Percentiles rank a stretch among this genome's conserved stretches.
phyloP scores from a whole-genome alignment of 1,140 invertebrate species.

The Rhyzopertha dominica region DNA sequence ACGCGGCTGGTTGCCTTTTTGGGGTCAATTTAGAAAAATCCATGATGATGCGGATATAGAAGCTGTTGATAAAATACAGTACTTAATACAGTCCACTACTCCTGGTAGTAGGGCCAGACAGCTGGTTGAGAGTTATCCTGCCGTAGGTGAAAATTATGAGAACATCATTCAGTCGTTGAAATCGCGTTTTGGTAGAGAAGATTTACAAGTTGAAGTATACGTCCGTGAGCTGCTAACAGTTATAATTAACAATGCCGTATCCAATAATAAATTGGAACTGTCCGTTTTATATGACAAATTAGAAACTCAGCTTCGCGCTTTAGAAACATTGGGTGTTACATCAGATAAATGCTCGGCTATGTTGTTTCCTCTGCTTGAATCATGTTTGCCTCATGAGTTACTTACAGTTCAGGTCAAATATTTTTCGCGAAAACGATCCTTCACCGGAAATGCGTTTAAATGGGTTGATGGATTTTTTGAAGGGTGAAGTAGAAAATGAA shows the following conservation, averaged over 20 bases:
- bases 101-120: neutral
- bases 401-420: too few species aligned
- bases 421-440: too few species aligned
- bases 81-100: neutral
- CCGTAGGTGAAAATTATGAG: neutral
- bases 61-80: neutral
- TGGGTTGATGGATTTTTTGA: constrained; percentile 1
- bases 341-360: constrained; percentile 35
- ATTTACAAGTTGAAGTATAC: too few species aligned
- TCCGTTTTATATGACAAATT: constrained; percentile 16
- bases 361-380: neutral
- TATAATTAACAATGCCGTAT: constrained; percentile 1
- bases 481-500: neutral
- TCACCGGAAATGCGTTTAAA: too few species aligned
- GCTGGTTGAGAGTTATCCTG: neutral
- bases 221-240: too few species aligned
- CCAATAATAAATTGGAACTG: neutral
- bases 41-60: neutral
- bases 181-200: too few species aligned
- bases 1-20: neutral
- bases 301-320: constrained; percentile 28
- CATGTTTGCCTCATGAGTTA: too few species aligned
- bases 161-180: too few species aligned
- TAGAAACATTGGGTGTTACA: constrained; percentile 38
- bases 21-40: constrained; percentile 2